phyloP scores from a whole-genome alignment of 2,888 invertebrate genomes.

The Byasa hedistus region DNA sequence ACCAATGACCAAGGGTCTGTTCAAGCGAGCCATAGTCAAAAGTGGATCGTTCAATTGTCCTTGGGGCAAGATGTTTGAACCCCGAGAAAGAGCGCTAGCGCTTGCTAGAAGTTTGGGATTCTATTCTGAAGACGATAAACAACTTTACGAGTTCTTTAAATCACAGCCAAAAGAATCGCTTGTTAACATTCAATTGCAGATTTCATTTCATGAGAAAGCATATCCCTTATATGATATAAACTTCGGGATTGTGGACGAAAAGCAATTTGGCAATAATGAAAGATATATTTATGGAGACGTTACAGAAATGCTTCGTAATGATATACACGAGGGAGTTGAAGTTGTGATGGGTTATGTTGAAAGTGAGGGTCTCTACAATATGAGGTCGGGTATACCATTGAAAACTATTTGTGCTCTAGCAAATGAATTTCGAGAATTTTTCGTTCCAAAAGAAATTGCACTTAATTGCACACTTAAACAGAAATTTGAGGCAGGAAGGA shows the following conservation, averaged over 20 bases:
- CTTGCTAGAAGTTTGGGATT: slow-evolving; percentile 41
- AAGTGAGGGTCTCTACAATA: slow-evolving; percentile 80
- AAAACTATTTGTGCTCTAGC: slow-evolving; percentile 34
- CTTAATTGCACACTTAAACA: slow-evolving; percentile 34
- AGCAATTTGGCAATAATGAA: slow-evolving; percentile 45
- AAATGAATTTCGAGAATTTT: slow-evolving; percentile 38
- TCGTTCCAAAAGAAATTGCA: slow-evolving; percentile 37
- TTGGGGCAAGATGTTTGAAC: slow-evolving; percentile 69
- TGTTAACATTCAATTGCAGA: slow-evolving; percentile 29
- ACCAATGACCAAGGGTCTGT: slow-evolving; percentile 41
- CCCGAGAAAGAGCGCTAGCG: slow-evolving; percentile 60
- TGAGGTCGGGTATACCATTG: slow-evolving; percentile 25
- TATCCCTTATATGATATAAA: slow-evolving; percentile 25
- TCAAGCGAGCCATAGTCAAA: slow-evolving; percentile 38
- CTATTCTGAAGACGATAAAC: slow-evolving; percentile 38
- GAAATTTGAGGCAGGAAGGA: slow-evolving; percentile 40
- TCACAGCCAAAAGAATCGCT: slow-evolving; percentile 35
- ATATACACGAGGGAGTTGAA: slow-evolving; percentile 76
- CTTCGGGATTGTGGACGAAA: slow-evolving; percentile 44
- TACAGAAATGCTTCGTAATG: slow-evolving; percentile 58
- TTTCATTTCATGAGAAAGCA: slow-evolving; percentile 33
- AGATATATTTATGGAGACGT: slow-evolving; percentile 47
- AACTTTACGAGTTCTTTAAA: slow-evolving; percentile 41
- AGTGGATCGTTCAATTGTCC: slow-evolving; percentile 70
- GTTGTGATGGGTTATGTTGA: slow-evolving; percentile 84